Percentiles rank a stretch among this genome's conserved stretches.
Conservation (phyloP, 2,888 invertebrate species). For the Nephrotoma flavescens region DNA sequence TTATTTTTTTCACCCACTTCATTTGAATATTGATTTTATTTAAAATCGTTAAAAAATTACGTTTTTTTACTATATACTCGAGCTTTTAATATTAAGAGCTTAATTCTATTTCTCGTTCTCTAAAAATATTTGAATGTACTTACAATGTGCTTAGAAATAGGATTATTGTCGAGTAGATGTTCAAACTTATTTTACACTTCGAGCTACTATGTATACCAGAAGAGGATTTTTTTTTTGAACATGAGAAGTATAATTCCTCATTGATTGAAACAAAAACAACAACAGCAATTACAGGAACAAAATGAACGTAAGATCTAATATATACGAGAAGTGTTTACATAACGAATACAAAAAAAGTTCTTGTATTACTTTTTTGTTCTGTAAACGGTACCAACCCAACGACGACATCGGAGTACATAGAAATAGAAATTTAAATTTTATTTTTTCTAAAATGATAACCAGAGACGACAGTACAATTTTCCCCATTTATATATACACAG, state of each 20-base stretch:
- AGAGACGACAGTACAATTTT: background rate
- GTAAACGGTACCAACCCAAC: background rate
- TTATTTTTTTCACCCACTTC: background rate
- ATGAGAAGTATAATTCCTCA: background rate
- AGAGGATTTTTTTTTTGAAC: background rate
- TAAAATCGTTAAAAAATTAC: background rate
- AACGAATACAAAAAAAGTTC: background rate
- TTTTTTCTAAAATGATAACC: background rate
- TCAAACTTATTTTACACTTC: background rate
- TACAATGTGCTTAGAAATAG: background rate
- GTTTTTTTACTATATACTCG: background rate
- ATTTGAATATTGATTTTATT: background rate
- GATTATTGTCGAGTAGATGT: background rate
- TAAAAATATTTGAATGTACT: background rate
- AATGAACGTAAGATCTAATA: background rate
- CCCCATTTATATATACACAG: background rate
- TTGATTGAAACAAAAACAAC: background rate
- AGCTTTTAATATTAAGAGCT: background rate
- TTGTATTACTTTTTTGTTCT: background rate
- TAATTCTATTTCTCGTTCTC: background rate
- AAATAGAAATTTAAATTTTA: background rate
- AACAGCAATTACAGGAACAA: background rate
- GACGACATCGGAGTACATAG: background rate
- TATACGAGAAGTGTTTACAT: background rate
- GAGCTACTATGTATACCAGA: background rate